Evolutionary conservation across 2,888 invertebrate species (phyloP).

Genomic region (Elmis aenea): DNA sequence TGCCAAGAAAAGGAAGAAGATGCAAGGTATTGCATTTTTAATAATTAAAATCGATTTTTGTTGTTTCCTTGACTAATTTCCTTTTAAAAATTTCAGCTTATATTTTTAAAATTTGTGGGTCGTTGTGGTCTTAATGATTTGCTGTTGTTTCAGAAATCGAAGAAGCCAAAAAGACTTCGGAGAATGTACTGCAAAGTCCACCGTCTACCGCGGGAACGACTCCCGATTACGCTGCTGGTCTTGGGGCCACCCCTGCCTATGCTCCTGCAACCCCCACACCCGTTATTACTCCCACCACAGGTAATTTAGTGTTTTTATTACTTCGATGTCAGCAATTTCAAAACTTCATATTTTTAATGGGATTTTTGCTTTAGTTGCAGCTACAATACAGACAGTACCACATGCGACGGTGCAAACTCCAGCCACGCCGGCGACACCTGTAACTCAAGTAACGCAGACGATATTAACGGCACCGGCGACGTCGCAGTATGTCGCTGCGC

Average conservation of each 20-base stretch:
- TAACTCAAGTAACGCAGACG: conserved; percentile 24
- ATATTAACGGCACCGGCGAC: conserved; percentile 25
- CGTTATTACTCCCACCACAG: conserved; percentile 32
- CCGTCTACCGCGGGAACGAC: conserved; percentile 48
- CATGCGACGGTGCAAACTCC: conserved; percentile 22
- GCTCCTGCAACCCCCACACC: conserved; percentile 45
- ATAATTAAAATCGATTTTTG: conserved; percentile 1
- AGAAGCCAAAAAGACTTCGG: conserved; percentile 60
- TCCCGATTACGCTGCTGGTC: conserved; percentile 80
- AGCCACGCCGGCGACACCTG: conserved; percentile 22
- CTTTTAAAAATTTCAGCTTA: too few species aligned
- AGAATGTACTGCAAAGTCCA: conserved; percentile 40
- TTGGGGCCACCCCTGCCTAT: conserved; percentile 55
- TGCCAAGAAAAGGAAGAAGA: conserved; percentile 82
- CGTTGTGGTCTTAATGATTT: too few species aligned
- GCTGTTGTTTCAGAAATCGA: conserved; percentile 56
- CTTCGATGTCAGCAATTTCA: conserved; percentile 2
- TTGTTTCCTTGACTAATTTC: too few species aligned
- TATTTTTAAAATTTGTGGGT: neutral
- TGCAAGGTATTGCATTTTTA: conserved; percentile 55
- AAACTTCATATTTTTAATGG: too few species aligned
- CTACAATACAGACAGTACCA: conserved; percentile 34
- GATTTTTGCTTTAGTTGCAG: conserved; percentile 15
- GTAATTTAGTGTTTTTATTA: conserved; percentile 23
- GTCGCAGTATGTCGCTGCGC: conserved; percentile 28